Evolutionary conservation across 2,113 vertebrate genomes (phyloP), one percentile per base, ranked within the genome.

Genomic region (Syngnathus floridae): DNA sequence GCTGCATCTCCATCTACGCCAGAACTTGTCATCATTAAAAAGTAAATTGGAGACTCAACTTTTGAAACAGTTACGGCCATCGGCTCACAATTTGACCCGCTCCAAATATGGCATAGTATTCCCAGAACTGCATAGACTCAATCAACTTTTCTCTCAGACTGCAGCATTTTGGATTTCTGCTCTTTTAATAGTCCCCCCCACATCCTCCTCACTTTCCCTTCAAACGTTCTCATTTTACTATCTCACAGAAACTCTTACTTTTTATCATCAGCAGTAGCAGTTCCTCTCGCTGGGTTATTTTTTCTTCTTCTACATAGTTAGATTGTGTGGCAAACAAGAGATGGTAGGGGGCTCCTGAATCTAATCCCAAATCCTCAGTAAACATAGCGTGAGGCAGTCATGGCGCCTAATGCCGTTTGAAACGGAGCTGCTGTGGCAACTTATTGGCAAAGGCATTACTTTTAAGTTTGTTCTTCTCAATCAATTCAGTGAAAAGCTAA

Each of bases 141-240:
- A 88, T 89, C 84, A 86, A 88, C 89, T 88, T 88, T 90, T 90
- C 86, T 85, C 82, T 86, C 80, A 90, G 87, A 88, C 87, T 87
- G 83, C 69, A 63, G 65, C 82, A 84, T 90, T 84, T 31, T 90
- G 74, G 85, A 89, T 88, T 74, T 48, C 74, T 71, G 51, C 81
- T 80, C 77, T 81, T 86, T 83, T 77, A 76, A 77, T 65, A 35
- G 70, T 66, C 66, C 16, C 70, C 65, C 69, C 54, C 7, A 62
- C 40, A 11, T 59, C 48, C 63, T 56, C 65, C 65, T 41, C 38
- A 65, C 67, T 78, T 72, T 70, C 70, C 54, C 51, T 31, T 71
- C 54, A 62, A 60, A 62, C 75, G 72, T 67, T 57, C 61, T 74
- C 51, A 72, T 75, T 79, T 80, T 66, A 67, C 60, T 52, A 62